These are phyloP conservation scores for Tenualosa ilisha DNA, from an alignment of 2,797 vertebrate species.

Conservation along the genomic window DNA sequence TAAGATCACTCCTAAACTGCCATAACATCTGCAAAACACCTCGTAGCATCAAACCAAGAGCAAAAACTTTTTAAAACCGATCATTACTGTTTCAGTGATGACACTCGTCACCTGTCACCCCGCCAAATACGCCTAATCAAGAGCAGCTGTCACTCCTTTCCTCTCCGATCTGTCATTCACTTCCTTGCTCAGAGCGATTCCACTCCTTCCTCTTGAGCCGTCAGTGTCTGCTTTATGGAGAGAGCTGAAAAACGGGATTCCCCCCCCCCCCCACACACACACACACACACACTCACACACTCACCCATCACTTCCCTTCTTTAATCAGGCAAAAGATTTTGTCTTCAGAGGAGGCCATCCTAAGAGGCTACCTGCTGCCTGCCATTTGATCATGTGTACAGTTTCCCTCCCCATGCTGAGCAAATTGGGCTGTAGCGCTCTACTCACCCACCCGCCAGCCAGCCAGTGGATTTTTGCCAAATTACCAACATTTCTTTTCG, in stretches of 20 bases:
- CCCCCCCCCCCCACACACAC: constrained; percentile 15
- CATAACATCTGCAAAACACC: background rate
- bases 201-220: background rate
- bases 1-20: background rate
- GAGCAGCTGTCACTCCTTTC: constrained; percentile 4
- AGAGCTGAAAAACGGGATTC: background rate
- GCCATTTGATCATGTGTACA: constrained; percentile 65
- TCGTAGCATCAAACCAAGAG: background rate
- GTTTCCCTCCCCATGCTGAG: constrained; percentile 56
- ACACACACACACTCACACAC: background rate
- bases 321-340: constrained; percentile 56
- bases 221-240: background rate
- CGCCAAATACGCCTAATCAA: background rate
- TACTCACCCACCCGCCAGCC: constrained; percentile 27
- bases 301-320: background rate
- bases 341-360: constrained; percentile 58
- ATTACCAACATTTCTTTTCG: constrained; percentile 63
- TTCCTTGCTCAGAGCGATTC: background rate
- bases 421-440: constrained; percentile 48
- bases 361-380: constrained; percentile 43
- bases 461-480: constrained; percentile 54
- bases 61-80: background rate
- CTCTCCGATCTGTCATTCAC: background rate
- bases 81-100: background rate
- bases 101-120: background rate